These are phyloP conservation scores for Euleptes europaea DNA, from an alignment of 2,113 vertebrate species.

Conservation along the genomic window DNA sequence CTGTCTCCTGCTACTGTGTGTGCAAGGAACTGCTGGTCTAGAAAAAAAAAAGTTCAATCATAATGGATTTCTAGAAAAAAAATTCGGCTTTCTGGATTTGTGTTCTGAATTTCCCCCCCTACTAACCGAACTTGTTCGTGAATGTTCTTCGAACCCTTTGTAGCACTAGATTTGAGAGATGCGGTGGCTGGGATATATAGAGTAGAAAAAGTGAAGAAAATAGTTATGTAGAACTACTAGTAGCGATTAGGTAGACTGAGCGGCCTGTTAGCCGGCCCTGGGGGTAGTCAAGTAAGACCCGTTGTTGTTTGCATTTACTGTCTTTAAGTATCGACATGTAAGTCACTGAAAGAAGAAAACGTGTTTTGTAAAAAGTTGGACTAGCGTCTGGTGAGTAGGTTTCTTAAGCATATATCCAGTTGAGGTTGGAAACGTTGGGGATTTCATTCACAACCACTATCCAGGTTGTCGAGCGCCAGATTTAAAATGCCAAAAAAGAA, in stretches of 20 bases:
- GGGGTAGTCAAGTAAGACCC: constrained; percentile 38
- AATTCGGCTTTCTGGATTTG: constrained; percentile 47
- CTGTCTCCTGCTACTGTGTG: neutral
- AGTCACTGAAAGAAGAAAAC: constrained; percentile 23
- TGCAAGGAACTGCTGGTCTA: neutral
- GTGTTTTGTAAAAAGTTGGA: neutral
- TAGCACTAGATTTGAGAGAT: constrained; percentile 46
- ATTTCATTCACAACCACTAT: constrained; percentile 24
- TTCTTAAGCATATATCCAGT: constrained; percentile 44
- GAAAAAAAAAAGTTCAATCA: neutral
- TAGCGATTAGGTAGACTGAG: constrained; percentile 47
- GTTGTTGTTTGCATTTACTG: constrained; percentile 34
- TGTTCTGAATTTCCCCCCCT: constrained; percentile 28
- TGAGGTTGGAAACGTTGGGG: constrained; percentile 37
- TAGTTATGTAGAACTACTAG: constrained; percentile 36
- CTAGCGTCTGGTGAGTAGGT: constrained; percentile 34
- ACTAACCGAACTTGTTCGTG: neutral
- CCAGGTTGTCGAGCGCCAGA: constrained; percentile 47
- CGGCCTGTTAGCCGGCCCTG: constrained; percentile 45
- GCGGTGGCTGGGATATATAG: constrained; percentile 48
- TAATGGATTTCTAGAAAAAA: constrained; percentile 50
- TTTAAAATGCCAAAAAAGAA: constrained; percentile 61
- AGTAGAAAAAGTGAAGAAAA: constrained; percentile 53
- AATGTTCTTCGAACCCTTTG: constrained; percentile 46
- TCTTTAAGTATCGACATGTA: constrained; percentile 36